phyloP scores from a whole-genome alignment of 2,797 vertebrate genomes.

The Hafferia zeledoni region DNA sequence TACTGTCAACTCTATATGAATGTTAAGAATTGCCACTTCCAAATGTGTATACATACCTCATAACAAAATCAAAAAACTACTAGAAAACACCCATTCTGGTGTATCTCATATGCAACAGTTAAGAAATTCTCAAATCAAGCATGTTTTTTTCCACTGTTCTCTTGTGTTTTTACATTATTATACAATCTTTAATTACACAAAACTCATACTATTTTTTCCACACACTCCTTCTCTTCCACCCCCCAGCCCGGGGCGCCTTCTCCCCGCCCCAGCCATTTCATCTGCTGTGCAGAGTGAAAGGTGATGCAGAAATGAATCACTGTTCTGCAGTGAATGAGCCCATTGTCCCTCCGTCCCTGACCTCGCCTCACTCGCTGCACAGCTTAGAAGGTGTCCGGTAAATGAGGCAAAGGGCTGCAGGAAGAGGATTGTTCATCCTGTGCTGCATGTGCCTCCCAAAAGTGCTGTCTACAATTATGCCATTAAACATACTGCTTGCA shows the following conservation, averaged over 20 bases:
- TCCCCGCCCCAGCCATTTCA: fast-evolving
- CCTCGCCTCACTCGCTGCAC: not conserved
- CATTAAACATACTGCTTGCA: not conserved
- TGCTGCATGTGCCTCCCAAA: conserved; percentile 3
- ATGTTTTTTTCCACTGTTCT: not conserved
- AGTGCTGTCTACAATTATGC: not conserved
- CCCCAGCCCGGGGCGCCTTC: too few species aligned
- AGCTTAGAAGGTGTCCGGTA: conserved; percentile 22
- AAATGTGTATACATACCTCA: not conserved
- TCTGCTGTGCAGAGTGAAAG: conserved; percentile 14
- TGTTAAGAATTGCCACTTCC: not conserved
- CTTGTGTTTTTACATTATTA: not conserved
- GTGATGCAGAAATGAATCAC: conserved; percentile 59
- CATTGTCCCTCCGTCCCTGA: conserved; percentile 10
- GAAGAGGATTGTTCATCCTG: conserved; percentile 48
- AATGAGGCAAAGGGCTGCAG: conserved; percentile 56
- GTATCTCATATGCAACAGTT: not conserved
- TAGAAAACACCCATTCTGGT: not conserved
- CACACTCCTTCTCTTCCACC: not conserved
- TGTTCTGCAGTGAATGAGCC: conserved; percentile 53
- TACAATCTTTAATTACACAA: conserved; percentile 25
- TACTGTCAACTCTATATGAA: not conserved
- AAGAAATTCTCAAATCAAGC: not conserved
- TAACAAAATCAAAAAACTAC: not conserved
- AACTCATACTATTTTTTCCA: not conserved